Conservation (phyloP, 2,797 vertebrate species). For the Tarsius wallacei region DNA sequence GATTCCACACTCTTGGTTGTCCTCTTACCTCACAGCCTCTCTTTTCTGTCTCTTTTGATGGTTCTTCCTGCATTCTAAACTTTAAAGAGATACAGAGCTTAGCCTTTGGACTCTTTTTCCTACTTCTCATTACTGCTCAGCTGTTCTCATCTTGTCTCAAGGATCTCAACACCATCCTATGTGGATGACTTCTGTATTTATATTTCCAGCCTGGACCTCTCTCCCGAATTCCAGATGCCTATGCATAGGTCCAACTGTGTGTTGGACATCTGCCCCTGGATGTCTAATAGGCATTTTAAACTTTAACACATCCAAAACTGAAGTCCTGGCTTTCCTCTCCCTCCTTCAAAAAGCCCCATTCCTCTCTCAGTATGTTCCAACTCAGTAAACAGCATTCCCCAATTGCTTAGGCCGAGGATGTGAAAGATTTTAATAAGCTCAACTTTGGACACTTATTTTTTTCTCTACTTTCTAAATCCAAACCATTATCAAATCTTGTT, state of each 20-base stretch:
- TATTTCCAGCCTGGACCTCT: conserved; percentile 1
- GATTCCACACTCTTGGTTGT: not conserved
- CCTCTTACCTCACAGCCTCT: not conserved
- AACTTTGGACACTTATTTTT: not conserved
- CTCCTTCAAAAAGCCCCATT: not conserved
- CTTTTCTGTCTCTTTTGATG: conserved; percentile 39
- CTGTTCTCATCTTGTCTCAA: conserved; percentile 30
- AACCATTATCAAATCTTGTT: conserved; percentile 21
- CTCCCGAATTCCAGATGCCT: conserved; percentile 28
- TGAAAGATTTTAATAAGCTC: conserved; percentile 9
- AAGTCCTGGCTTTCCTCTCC: conserved; percentile 10
- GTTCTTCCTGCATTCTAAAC: conserved; percentile 30
- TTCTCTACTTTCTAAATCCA: not conserved
- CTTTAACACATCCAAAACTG: not conserved
- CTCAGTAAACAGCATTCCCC: not conserved
- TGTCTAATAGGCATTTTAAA: conserved; percentile 48
- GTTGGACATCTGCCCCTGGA: not conserved
- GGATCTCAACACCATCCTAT: not conserved
- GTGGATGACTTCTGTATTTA: conserved; percentile 24
- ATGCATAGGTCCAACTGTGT: not conserved
- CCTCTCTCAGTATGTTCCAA: not conserved
- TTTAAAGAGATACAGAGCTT: not conserved
- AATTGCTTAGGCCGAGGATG: not conserved
- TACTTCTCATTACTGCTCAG: conserved; percentile 6
- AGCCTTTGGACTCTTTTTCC: not conserved